Evolutionary conservation across 2,797 vertebrate species (phyloP).

Genomic region (Borostomias antarcticus): DNA sequence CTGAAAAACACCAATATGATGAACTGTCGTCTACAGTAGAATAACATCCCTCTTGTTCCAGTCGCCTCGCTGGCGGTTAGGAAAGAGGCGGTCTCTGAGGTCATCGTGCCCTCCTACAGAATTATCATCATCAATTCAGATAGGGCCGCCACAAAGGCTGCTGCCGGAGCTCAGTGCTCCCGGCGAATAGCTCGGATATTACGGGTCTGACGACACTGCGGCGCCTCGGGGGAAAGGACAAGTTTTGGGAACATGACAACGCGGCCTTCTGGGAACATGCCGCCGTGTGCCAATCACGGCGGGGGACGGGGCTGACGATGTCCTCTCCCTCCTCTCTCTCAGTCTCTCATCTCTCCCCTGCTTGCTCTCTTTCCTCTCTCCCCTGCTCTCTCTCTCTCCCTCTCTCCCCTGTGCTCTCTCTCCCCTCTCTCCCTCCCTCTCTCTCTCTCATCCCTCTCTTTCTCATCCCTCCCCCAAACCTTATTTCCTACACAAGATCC

Average conservation of each 20-base stretch:
- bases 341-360: slow-evolving; percentile 23
- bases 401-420: not conserved
- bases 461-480: not conserved
- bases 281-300: slow-evolving; percentile 50
- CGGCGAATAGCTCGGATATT: slow-evolving; percentile 25
- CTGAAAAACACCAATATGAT: slow-evolving; percentile 15
- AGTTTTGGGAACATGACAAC: not conserved
- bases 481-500: too few relatives aligned
- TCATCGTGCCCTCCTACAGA: slow-evolving; percentile 35
- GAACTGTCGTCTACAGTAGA: not conserved
- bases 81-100: slow-evolving; percentile 18
- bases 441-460: not conserved
- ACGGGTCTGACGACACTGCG: slow-evolving; percentile 33
- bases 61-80: too few relatives aligned
- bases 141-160: slow-evolving; percentile 17
- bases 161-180: slow-evolving; percentile 15
- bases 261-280: slow-evolving; percentile 56
- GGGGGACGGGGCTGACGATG: slow-evolving; percentile 33
- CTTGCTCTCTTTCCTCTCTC: slow-evolving; percentile 12
- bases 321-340: slow-evolving; percentile 40
- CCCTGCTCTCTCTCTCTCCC: slow-evolving; percentile 20
- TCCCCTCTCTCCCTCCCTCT: not conserved
- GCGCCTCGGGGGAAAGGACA: not conserved
- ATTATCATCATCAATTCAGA: slow-evolving; percentile 43
- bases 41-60: too few relatives aligned